These are phyloP conservation scores for Jacana jacana DNA, from an alignment of 2,113 vertebrate species.

Conservation along the genomic window DNA sequence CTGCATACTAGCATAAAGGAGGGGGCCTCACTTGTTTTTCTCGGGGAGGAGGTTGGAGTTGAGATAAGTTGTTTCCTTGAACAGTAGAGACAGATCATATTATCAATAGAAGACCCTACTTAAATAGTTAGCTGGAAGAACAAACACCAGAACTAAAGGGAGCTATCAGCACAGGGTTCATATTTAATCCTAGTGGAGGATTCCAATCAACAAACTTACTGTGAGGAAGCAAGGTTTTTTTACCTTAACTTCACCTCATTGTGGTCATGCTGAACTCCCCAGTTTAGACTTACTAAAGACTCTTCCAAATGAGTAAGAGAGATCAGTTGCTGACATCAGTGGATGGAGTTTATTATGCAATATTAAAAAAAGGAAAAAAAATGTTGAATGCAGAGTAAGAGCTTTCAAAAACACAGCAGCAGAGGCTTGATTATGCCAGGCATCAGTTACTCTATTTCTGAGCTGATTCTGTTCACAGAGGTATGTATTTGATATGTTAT, in stretches of 20 bases:
- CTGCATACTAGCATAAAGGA: background rate
- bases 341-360: background rate
- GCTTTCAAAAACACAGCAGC: background rate
- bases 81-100: background rate
- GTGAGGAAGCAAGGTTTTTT: background rate
- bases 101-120: background rate
- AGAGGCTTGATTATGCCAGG: background rate
- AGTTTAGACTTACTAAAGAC: background rate
- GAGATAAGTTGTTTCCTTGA: background rate
- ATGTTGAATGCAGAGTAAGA: background rate
- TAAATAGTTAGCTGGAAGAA: background rate
- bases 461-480: background rate
- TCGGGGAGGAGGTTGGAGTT: background rate
- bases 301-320: background rate
- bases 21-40: background rate
- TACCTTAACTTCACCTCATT: background rate
- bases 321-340: background rate
- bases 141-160: background rate
- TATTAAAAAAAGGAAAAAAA: background rate
- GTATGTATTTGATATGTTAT: background rate
- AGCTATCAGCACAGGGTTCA: background rate
- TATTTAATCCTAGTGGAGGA: background rate
- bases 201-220: background rate
- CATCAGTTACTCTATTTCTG: background rate
- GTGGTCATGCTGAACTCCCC: background rate